Conservation (phyloP, 2,113 vertebrate species). For the Rhadina sibilatrix region DNA sequence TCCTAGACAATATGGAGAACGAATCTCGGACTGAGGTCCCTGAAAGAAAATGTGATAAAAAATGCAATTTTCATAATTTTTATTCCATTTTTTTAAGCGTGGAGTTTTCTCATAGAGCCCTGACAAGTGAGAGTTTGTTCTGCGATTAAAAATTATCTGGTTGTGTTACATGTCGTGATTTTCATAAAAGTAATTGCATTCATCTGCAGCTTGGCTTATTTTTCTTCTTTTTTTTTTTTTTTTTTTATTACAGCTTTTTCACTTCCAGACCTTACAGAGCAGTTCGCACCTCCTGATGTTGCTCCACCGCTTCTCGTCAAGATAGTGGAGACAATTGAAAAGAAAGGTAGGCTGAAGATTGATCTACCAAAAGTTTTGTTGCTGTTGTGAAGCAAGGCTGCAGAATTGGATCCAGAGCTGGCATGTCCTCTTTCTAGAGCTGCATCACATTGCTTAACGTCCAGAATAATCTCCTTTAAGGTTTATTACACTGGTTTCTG, state of each 20-base stretch:
- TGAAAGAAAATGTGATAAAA: not conserved
- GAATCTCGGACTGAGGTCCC: not conserved
- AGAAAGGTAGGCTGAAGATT: constrained; percentile 82
- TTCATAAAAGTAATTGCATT: not conserved
- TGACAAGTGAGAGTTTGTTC: not conserved
- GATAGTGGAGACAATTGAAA: constrained; percentile 90
- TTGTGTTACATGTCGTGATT: not conserved
- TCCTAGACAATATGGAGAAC: not conserved
- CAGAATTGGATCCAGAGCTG: not conserved
- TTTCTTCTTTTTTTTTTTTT: not conserved
- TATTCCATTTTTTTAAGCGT: not conserved
- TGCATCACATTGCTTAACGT: not conserved
- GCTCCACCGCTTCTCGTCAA: constrained; percentile 84
- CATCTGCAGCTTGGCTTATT: not conserved
- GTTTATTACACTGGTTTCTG: not conserved
- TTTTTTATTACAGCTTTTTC: constrained; percentile 71
- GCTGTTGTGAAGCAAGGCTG: not conserved
- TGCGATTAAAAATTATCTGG: not conserved
- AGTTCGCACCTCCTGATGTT: constrained; percentile 86
- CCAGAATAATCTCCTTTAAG: not conserved
- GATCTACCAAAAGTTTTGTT: not conserved
- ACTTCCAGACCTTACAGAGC: constrained; percentile 88
- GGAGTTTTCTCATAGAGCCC: not conserved
- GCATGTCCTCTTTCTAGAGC: not conserved
- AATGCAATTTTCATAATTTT: not conserved